These are phyloP conservation scores for Unio delphinus DNA, from an alignment of 2,888 invertebrate genomes.

Conservation along the genomic window DNA sequence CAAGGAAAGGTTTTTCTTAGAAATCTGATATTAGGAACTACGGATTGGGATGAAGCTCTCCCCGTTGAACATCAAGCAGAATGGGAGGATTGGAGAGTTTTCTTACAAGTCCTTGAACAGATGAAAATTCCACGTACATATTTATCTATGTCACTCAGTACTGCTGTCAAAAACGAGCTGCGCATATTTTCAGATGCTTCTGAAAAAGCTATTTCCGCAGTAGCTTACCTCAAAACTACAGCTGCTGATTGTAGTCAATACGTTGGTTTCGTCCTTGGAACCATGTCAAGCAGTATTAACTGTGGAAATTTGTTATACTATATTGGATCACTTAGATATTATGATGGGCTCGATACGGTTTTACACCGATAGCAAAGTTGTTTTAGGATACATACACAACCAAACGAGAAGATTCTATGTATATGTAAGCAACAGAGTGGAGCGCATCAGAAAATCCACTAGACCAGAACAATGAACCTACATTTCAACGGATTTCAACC, in stretches of 20 bases:
- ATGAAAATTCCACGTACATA: constrained; percentile 24
- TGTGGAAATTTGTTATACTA: constrained; percentile 19
- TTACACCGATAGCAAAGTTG: too few relatives aligned
- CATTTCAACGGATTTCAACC: too few relatives aligned
- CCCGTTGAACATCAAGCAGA: neutral
- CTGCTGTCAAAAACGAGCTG: constrained; percentile 10
- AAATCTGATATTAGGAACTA: too few relatives aligned
- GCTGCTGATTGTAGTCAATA: constrained; percentile 5
- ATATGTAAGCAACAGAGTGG: too few relatives aligned
- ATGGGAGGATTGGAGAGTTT: constrained; percentile 15
- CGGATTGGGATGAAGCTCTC: too few relatives aligned
- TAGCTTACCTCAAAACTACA: constrained; percentile 23
- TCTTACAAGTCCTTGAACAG: constrained; percentile 16
- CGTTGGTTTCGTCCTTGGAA: constrained; percentile 37
- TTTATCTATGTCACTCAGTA: constrained; percentile 2
- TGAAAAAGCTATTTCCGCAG: constrained; percentile 7
- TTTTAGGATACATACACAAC: too few relatives aligned
- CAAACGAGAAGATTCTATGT: too few relatives aligned
- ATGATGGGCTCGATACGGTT: too few relatives aligned
- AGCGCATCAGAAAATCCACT: too few relatives aligned
- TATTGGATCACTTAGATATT: constrained; percentile 1
- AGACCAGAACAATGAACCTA: too few relatives aligned
- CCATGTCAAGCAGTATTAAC: constrained; percentile 38
- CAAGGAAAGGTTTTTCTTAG: too few relatives aligned
- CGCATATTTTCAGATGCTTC: constrained; percentile 40